Evolutionary conservation across 2,888 invertebrate species (phyloP).

Genomic region (Lasioglossum leucozonium): DNA sequence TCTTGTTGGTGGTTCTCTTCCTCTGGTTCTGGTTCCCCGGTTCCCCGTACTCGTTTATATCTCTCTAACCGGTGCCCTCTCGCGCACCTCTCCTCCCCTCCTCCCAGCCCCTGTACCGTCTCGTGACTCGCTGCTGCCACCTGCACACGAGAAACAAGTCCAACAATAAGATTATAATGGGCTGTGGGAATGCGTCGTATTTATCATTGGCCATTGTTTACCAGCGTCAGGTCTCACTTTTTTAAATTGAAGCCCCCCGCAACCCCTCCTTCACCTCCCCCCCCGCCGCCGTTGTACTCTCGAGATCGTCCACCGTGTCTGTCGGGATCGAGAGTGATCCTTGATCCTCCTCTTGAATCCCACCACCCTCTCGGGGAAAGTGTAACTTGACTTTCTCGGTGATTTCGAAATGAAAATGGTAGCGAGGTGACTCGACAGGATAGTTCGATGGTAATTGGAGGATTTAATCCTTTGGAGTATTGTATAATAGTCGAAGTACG

Average conservation of each 20-base stretch:
- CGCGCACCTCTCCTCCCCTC: conserved; percentile 40
- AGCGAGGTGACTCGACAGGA: no score
- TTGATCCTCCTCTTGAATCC: background rate
- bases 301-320: background rate
- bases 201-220: conserved; percentile 82
- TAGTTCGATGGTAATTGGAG: no score
- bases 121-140: conserved; percentile 71
- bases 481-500: background rate
- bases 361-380: background rate
- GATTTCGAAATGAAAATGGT: background rate
- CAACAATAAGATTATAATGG: conserved; percentile 83
- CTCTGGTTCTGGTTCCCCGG: conserved; percentile 73
- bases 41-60: conserved; percentile 83
- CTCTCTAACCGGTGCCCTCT: conserved; percentile 70
- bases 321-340: background rate
- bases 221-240: conserved; percentile 76
- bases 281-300: no score
- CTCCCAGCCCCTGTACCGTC: conserved; percentile 34
- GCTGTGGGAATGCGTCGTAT: conserved; percentile 79
- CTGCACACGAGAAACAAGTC: conserved; percentile 79
- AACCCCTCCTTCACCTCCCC: conserved; percentile 53
- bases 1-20: conserved; percentile 65
- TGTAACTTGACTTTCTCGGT: background rate
- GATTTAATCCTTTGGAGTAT: no score
- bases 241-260: conserved; percentile 73